phyloP scores from a whole-genome alignment of 1,140 invertebrate species.

The Trichonephila inaurata region DNA sequence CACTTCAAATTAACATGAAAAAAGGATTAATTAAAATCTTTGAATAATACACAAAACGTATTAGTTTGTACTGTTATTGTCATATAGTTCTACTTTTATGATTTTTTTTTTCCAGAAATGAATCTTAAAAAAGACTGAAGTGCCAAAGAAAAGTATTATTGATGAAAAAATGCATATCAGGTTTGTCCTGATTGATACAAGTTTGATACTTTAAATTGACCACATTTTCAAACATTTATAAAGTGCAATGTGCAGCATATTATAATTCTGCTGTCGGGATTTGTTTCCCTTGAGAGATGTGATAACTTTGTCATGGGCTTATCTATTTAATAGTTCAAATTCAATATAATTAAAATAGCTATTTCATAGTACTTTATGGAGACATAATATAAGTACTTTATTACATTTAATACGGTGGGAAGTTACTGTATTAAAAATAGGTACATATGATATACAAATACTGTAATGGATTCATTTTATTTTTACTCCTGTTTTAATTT shows the following conservation, averaged over 20 bases:
- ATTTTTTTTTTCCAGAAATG: conserved; percentile 43
- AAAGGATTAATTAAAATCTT: no score
- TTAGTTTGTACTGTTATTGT: no score
- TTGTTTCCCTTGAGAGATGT: neutral
- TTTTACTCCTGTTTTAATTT: neutral
- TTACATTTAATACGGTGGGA: neutral
- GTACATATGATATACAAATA: neutral
- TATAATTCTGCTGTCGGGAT: neutral
- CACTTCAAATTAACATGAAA: no score
- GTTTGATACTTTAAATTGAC: neutral
- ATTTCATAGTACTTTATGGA: neutral
- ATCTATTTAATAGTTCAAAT: neutral
- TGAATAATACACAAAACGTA: no score
- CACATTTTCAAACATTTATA: neutral
- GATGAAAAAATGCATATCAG: conserved; percentile 33
- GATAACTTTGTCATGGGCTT: conserved; percentile 50
- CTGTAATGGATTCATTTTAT: neutral
- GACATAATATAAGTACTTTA: neutral
- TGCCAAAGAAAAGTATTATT: conserved; percentile 37
- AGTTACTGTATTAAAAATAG: neutral
- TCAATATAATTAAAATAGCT: neutral
- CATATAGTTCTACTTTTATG: neutral
- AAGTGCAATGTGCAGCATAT: neutral
- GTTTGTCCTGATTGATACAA: conserved; percentile 36
- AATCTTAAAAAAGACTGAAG: conserved; percentile 56